These are phyloP conservation scores for Argynnis bischoffii DNA, from an alignment of 2,888 invertebrate genomes.

Conservation along the genomic window DNA sequence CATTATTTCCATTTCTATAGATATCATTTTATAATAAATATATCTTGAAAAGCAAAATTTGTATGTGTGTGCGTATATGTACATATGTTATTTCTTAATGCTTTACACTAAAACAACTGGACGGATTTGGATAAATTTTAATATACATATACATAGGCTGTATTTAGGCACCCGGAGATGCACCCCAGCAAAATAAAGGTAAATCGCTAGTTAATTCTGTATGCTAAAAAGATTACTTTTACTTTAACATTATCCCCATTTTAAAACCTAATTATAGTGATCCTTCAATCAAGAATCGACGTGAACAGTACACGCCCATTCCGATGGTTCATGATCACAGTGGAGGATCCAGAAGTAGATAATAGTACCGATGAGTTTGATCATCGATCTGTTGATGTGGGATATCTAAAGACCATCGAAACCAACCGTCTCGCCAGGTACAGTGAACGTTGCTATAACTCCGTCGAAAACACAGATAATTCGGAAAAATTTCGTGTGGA, in stretches of 20 bases:
- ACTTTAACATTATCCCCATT: background rate
- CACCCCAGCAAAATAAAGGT: too few species aligned
- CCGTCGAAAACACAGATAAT: slow-evolving; percentile 70
- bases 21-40: too few species aligned
- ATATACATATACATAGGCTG: too few species aligned
- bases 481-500: slow-evolving; percentile 61
- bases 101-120: too few species aligned
- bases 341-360: slow-evolving; percentile 68
- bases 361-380: slow-evolving; percentile 50
- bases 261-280: background rate
- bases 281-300: slow-evolving; percentile 4
- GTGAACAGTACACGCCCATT: slow-evolving; percentile 51
- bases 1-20: too few species aligned
- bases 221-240: too few species aligned
- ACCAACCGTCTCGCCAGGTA: slow-evolving; percentile 57
- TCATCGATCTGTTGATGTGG: slow-evolving; percentile 55
- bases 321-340: slow-evolving; percentile 74
- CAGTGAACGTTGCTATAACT: slow-evolving; percentile 66
- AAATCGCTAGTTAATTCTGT: too few species aligned
- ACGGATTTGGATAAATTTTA: too few species aligned
- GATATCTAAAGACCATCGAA: slow-evolving; percentile 66
- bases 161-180: too few species aligned
- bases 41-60: too few species aligned
- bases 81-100: too few species aligned
- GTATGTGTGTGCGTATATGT: too few species aligned